phyloP scores from a whole-genome alignment of 2,888 invertebrate genomes.

The Philonicus albiceps region DNA sequence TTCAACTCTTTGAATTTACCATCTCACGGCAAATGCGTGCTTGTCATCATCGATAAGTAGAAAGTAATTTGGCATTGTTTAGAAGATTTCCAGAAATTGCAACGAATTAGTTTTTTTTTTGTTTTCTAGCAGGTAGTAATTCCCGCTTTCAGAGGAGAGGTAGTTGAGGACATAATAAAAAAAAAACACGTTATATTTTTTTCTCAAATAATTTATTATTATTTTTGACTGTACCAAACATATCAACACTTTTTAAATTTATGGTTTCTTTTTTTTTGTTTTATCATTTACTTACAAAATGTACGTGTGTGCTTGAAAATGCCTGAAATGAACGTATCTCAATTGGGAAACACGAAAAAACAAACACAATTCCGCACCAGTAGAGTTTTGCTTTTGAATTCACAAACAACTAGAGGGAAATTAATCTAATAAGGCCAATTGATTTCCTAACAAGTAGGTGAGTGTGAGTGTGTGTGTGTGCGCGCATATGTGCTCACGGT shows the following conservation, averaged over 20 bases:
- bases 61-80: no score
- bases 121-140: no score
- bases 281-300: slow-evolving; percentile 14
- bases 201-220: slow-evolving; percentile 38
- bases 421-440: slow-evolving; percentile 35
- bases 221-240: slow-evolving; percentile 38
- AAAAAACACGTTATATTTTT: background rate
- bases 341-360: background rate
- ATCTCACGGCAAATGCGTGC: no score
- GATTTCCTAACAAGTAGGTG: background rate
- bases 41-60: no score
- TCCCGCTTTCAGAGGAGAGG: no score
- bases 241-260: slow-evolving; percentile 40
- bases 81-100: no score
- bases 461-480: background rate
- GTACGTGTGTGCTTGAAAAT: slow-evolving; percentile 28
- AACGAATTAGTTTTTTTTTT: background rate
- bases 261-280: slow-evolving; percentile 17
- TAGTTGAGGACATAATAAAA: background rate
- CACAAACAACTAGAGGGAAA: background rate
- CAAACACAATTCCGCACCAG: background rate
- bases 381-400: slow-evolving; percentile 17
- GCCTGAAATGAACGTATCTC: background rate
- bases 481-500: background rate
- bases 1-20: no score